Evolutionary conservation across 92 coral and sea anemone species (phyloP), one percentile per base, ranked within the genome.

Genomic region (Nematostella vectensis): DNA sequence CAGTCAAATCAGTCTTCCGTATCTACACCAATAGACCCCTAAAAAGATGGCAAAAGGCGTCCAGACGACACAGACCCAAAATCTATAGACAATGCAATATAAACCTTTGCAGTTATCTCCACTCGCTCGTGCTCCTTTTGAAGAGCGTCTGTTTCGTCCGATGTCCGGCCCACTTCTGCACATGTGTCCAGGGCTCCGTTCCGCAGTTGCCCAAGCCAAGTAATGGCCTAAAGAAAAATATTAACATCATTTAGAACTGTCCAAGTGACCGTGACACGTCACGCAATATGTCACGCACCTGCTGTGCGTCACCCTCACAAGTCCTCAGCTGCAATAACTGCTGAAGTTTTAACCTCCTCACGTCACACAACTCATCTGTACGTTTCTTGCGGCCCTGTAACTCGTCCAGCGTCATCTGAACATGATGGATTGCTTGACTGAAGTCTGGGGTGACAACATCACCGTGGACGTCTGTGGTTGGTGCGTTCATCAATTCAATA

Each of bases 321-420:
- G 91, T 82, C 70, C 80, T 58, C n/a, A 91, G 85, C 73, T 91
- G 97, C 49, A 91, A 65, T 37, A 91, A 61, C 74, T 91, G 97
- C 49, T 91, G 97, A 0, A 91, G 77, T 64, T 91, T 91, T 51
- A 91, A 65, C 55, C 94, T 77, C 39, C 97, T 77, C 57, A 91
- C 97, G 56, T 91, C 95, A 29, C 97, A 77, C 58, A 91, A 69
- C 60, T 91, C 97, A 55, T 91, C 97, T 3, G 94, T 86, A 31
- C 97, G 75, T 53, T 80, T 78, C 59, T 78, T 91, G 40, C 97
- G 81, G 53, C 76, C 97, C 45, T 68, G 72, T 1, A 91, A 80
- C 54, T 91, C 95, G 61, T 91, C 97, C 19, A 91, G 65, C 15
- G 89, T 75, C 13, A 78, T 72, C 48, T 81, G 83, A 52, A 85